These are phyloP conservation scores for Lycaon pictus DNA, from an alignment of 2,113 vertebrate species.

Conservation along the genomic window DNA sequence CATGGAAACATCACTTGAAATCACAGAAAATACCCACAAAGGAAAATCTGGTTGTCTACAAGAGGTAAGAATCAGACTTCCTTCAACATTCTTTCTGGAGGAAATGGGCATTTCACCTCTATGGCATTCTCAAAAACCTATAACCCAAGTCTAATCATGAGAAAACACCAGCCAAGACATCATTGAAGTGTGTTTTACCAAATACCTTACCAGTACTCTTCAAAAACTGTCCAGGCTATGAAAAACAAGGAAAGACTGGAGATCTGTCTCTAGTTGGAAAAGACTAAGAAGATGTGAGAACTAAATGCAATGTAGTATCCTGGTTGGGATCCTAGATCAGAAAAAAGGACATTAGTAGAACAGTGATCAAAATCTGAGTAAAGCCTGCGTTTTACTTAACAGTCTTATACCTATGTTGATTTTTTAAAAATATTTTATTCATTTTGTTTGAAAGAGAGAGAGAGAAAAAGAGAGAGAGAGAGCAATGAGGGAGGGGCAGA, in stretches of 20 bases:
- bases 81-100: background rate
- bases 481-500: background rate
- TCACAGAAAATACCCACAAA: background rate
- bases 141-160: background rate
- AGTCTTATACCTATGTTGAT: accelerated
- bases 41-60: background rate
- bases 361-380: background rate
- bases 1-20: background rate
- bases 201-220: background rate
- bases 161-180: background rate
- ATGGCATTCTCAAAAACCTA: background rate
- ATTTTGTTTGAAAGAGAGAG: no score
- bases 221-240: background rate
- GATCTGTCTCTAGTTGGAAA: background rate
- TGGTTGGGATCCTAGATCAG: accelerated
- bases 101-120: background rate
- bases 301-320: accelerated
- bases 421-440: background rate
- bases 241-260: background rate
- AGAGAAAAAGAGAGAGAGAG: background rate
- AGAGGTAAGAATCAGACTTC: background rate
- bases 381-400: background rate
- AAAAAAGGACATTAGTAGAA: no score
- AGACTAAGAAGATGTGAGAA: background rate
- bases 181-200: background rate